Evolutionary conservation across 35 echinoderm and acorn worm species (phyloP), one percentile per base, ranked within the genome.

Genomic region (Heliocidaris tuberculata): DNA sequence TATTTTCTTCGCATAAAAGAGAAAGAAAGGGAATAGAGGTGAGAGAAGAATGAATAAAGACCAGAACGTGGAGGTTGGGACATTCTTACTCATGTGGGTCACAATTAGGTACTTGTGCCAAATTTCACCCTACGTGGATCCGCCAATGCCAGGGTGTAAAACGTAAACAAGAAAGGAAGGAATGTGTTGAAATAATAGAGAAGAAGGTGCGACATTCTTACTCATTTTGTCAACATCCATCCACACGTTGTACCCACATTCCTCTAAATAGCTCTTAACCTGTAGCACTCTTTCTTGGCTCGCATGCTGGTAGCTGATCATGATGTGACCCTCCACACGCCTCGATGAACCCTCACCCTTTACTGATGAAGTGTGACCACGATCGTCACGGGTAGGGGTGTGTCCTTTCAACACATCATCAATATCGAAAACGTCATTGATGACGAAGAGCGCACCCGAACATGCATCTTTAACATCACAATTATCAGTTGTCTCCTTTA

Each of bases 281-380:
- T 88, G 31, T 10, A 96, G 31, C 47, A 93, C 19, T 31, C 89
- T 30, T 1, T 94, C 31, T 30, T 96, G 95, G 7, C 65, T 49
- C 60, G 56, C 93, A 86, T 92, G 93, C 88, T 96, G 95, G 48
- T 96, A 96, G 59, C 95, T 96, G 32, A 96, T 96, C 95, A 96
- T 96, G 5, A 94, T 85, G 24, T 96, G 56, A 13, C 92, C 49
- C 13, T 16, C n/a, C 48, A 48, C 85, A 30, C 19, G 85, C 10
- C 27, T 24, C 0, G 27, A 86, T 7, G 85, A 86, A 11, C 8
- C 31, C 31, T 27, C 85, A 27, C 9, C 8, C 85, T 86, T 86
- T 16, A 30, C 31, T 85, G 15, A 19, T 4, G 70, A 29, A 29
- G 15, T 85, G 70, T 4, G n/a, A 85, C 70, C n/a, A 29, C 70